Evolutionary conservation across 1,140 invertebrate genomes (phyloP).

Genomic region (Heliconius nattereri): DNA sequence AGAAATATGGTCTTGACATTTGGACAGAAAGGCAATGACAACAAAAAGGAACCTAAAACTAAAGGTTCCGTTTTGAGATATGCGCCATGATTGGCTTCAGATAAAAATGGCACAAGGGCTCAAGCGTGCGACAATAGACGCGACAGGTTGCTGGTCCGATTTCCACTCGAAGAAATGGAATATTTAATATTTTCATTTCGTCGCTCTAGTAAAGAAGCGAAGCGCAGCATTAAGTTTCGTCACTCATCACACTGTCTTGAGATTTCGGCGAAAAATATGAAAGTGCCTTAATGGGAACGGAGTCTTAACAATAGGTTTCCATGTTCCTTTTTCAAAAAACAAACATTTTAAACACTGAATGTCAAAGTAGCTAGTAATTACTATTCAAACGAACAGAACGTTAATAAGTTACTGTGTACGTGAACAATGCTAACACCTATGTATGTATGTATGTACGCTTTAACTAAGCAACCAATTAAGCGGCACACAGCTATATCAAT

Average conservation of each 20-base stretch:
- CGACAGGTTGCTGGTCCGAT: too few species aligned
- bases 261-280: too few species aligned
- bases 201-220: neutral
- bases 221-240: neutral
- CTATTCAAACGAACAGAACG: slow-evolving; percentile 30
- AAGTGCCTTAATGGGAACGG: neutral
- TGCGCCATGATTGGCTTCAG: too few species aligned
- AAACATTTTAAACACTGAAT: neutral
- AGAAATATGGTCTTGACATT: too few species aligned
- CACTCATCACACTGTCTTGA: neutral
- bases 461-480: slow-evolving; percentile 66
- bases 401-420: slow-evolving; percentile 22
- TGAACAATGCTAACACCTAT: slow-evolving; percentile 33
- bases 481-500: slow-evolving; percentile 58
- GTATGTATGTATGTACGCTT: slow-evolving; percentile 27
- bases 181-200: too few species aligned
- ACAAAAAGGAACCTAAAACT: too few species aligned
- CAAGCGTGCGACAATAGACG: too few species aligned
- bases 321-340: neutral
- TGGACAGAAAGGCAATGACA: too few species aligned
- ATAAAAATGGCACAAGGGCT: too few species aligned
- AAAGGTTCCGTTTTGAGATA: too few species aligned
- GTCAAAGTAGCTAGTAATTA: slow-evolving; percentile 16
- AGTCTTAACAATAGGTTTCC: too few species aligned
- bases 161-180: too few species aligned